Evolutionary conservation across 2,888 invertebrate species (phyloP).

Genomic region (Nomada hirtipes): DNA sequence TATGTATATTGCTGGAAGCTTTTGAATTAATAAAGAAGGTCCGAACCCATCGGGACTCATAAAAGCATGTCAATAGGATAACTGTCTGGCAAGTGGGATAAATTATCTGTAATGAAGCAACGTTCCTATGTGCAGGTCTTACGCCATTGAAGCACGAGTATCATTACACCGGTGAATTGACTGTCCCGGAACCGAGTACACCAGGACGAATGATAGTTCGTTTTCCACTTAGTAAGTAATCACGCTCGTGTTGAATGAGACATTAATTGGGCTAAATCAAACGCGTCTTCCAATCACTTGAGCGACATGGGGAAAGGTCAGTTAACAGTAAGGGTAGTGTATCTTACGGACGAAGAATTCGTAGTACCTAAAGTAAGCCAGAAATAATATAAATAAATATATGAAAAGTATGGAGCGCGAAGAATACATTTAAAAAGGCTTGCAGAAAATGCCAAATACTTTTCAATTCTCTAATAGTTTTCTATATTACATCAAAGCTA

Average conservation of each 20-base stretch:
- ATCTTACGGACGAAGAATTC: too few species aligned
- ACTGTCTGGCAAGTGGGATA: slow-evolving; percentile 77
- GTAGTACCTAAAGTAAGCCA: too few species aligned
- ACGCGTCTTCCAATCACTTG: neutral
- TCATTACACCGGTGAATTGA: slow-evolving; percentile 90
- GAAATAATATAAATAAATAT: too few species aligned
- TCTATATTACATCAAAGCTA: neutral
- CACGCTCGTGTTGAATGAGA: neutral
- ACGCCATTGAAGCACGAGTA: slow-evolving; percentile 92
- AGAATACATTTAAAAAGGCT: neutral
- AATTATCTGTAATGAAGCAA: slow-evolving; percentile 75
- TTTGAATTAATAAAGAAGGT: slow-evolving; percentile 59
- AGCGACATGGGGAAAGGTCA: too few species aligned
- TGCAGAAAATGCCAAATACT: neutral
- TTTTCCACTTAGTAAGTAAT: slow-evolving; percentile 91
- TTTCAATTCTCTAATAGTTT: neutral
- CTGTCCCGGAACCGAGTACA: slow-evolving; percentile 87
- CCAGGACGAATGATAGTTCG: slow-evolving; percentile 91
- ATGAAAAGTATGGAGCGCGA: too few species aligned
- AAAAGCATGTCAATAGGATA: slow-evolving; percentile 76
- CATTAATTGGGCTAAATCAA: neutral
- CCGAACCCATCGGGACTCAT: slow-evolving; percentile 63
- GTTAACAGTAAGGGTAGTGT: too few species aligned
- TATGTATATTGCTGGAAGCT: slow-evolving; percentile 54
- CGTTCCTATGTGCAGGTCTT: slow-evolving; percentile 84